A percentile compares a stretch with the other conserved stretches of the same genome.
These are phyloP conservation scores for Leptopilina drosophilae DNA, from an alignment of 2,888 invertebrate species.

Conservation along the genomic window DNA sequence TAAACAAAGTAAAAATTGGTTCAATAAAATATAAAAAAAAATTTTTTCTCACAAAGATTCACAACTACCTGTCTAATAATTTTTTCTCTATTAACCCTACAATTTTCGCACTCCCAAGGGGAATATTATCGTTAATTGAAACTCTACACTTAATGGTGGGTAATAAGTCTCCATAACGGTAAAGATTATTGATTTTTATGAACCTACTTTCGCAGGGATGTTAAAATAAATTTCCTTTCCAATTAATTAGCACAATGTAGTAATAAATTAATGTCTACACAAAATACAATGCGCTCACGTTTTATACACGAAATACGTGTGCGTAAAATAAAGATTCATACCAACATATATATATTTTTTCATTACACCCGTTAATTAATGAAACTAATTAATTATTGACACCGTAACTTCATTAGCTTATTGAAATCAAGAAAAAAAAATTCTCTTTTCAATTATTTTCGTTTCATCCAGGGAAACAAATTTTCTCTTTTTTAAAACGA, in stretches of 20 bases:
- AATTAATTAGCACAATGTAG: constrained; percentile 20
- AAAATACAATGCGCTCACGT: neutral
- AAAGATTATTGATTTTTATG: neutral
- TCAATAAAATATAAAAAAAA: neutral
- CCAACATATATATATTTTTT: neutral
- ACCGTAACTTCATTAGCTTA: too few relatives aligned
- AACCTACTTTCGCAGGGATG: neutral
- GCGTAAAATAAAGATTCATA: constrained; percentile 6
- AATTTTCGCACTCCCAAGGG: neutral
- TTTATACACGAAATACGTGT: neutral
- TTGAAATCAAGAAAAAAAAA: too few relatives aligned
- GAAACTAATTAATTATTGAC: neutral
- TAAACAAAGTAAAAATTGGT: too few relatives aligned
- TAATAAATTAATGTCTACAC: constrained; percentile 18
- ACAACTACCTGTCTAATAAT: neutral
- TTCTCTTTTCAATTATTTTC: too few relatives aligned
- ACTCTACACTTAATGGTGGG: constrained; percentile 4
- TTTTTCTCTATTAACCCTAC: neutral
- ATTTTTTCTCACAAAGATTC: neutral
- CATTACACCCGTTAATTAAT: neutral
- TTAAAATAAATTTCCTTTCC: constrained; percentile 18
- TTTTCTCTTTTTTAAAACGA: too few relatives aligned
- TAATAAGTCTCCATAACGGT: constrained; percentile 3
- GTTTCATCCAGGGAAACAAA: too few relatives aligned
- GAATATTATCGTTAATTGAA: constrained; percentile 8